Evolutionary conservation across 2,888 invertebrate species (phyloP).

Genomic region (Scotopteryx bipunctaria): DNA sequence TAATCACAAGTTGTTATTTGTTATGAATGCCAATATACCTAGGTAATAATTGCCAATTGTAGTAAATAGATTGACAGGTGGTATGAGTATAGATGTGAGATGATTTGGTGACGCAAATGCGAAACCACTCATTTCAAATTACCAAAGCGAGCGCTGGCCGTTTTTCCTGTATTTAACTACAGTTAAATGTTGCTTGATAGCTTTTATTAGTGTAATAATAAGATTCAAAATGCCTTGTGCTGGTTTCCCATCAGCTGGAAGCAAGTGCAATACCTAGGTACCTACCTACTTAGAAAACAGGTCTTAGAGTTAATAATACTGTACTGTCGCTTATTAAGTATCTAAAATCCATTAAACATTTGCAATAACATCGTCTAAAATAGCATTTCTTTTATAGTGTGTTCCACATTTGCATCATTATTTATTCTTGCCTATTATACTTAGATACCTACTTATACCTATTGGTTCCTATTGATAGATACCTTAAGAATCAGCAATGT

Average conservation of each 20-base stretch:
- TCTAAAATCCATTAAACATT: neutral
- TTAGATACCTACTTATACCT: too few relatives aligned
- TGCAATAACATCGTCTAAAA: too few relatives aligned
- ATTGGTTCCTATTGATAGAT: too few relatives aligned
- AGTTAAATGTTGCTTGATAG: neutral
- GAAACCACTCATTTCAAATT: slow-evolving; percentile 41
- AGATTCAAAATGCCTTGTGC: neutral
- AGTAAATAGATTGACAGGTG: slow-evolving; percentile 51
- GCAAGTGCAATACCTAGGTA: slow-evolving; percentile 5
- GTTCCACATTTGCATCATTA: too few relatives aligned
- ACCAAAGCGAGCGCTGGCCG: slow-evolving; percentile 33
- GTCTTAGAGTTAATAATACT: neutral
- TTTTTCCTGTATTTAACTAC: slow-evolving; percentile 6
- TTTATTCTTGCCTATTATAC: too few relatives aligned
- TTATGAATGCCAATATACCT: slow-evolving; percentile 4
- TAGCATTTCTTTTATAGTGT: too few relatives aligned
- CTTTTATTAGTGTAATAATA: neutral
- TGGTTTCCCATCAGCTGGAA: slow-evolving; percentile 1
- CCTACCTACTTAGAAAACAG: slow-evolving; percentile 8
- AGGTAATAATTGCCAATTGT: slow-evolving; percentile 17
- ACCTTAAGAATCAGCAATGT: too few relatives aligned
- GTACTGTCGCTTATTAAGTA: slow-evolving; percentile 3
- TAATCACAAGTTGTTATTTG: neutral
- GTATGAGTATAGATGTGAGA: slow-evolving; percentile 43
- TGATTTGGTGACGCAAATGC: slow-evolving; percentile 55